Percentiles rank a stretch among this genome's conserved stretches.
These are phyloP conservation scores for Hemitrygon akajei DNA, from an alignment of 2,797 vertebrate genomes.

Conservation along the genomic window DNA sequence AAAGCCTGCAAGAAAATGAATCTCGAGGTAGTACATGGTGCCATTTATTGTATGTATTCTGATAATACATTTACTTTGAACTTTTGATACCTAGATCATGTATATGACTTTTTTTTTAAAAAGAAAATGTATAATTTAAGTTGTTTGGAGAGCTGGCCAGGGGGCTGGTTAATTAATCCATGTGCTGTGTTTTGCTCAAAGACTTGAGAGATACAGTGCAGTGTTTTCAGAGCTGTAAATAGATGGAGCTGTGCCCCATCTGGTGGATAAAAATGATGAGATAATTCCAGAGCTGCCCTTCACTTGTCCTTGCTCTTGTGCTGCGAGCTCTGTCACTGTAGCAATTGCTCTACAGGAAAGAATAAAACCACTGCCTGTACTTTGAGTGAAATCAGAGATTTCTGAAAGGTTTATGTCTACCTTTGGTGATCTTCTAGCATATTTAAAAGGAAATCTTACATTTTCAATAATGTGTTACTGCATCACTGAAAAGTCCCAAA, in stretches of 20 bases:
- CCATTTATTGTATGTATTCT: too few relatives aligned
- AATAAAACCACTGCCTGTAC: not conserved
- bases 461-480: not conserved
- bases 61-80: too few relatives aligned
- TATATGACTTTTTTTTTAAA: too few relatives aligned
- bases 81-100: too few relatives aligned
- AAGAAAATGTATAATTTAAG: not conserved
- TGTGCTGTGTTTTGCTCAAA: not conserved
- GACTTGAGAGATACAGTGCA: not conserved
- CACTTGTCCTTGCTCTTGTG: slow-evolving; percentile 17
- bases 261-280: slow-evolving; percentile 10
- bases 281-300: slow-evolving; percentile 8
- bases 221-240: slow-evolving; percentile 14
- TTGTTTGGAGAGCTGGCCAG: not conserved
- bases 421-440: not conserved
- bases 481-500: not conserved
- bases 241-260: slow-evolving; percentile 18
- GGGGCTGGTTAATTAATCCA: not conserved
- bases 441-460: slow-evolving; percentile 1
- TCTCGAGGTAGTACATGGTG: too few relatives aligned
- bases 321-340: not conserved
- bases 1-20: too few relatives aligned
- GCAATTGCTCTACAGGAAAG: not conserved
- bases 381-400: not conserved
- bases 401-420: not conserved